Base-by-base conservation (phyloP, 1,140 invertebrate species). In the Brachionus koreanus region DNA sequence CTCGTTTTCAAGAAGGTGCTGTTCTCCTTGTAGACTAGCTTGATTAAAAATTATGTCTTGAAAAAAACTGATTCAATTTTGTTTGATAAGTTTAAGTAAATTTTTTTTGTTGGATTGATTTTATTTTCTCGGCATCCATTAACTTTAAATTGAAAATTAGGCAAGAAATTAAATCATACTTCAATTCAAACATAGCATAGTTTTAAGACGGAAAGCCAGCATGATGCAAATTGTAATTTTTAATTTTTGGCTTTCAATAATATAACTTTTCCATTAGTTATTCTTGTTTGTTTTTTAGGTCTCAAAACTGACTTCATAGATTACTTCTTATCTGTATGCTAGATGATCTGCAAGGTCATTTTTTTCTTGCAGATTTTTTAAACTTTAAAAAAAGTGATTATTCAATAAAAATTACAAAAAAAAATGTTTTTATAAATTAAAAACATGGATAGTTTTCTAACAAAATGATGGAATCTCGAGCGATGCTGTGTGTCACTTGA, bases 21-120 rank as follows among this genome's bases (percentile, higher is more conserved):
- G 19, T 57, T 57, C 49, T 57, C 5, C 49, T 57, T 23, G n/a
- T 57, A 42, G 39, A 42, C 39, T 42, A 57, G 49, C 49, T 57
- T 57, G 49, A 57, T 57, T 57, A 19, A 57, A 57, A 57, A 57
- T 57, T 57, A 57, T 57, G 49, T 57, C n/a, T 57, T 57, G 49
- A 57, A 57, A n/a, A n/a, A 52, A 49, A 23, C 49, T 57, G 49
- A n/a, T 9, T 57, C 16, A 57, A 57, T 57, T 57, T 57, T 25
- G 43, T 49, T 49, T 49, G 43, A 49, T 49, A 49, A 49, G 43
- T 49, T 49, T 9, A 57, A 57, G 16, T 57, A 57, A 57, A 57
- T 19, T n/a, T n/a, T n/a, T n/a, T n/a, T n/a, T n/a, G n/a, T n/a
- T n/a, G n/a, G n/a, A n/a, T n/a, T n/a, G n/a, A n/a, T n/a, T 57